Evolutionary conservation across 1,140 invertebrate genomes (phyloP).

Genomic region (Drosophila micromelanica): DNA sequence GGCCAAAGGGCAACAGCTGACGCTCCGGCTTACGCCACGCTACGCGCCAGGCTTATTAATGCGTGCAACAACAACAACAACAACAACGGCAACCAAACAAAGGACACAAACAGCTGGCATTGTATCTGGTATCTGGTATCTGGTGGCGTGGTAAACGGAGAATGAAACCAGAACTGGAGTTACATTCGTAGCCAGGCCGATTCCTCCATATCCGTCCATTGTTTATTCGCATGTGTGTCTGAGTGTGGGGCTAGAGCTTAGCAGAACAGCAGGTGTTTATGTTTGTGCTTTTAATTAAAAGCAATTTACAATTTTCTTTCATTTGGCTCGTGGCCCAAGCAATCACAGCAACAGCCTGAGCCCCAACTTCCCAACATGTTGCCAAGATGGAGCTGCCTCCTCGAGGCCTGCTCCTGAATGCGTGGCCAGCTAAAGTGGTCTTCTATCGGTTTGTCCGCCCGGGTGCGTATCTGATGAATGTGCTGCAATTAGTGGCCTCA

Average conservation of each 20-base stretch:
- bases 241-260: conserved; percentile 24
- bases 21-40: not conserved
- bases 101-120: conserved; percentile 28
- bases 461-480: conserved; percentile 65
- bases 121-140: conserved; percentile 4
- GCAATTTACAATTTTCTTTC: conserved; percentile 81
- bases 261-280: conserved; percentile 77
- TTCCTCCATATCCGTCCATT: conserved; percentile 75
- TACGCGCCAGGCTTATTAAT: conserved; percentile 25
- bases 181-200: conserved; percentile 49
- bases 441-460: conserved; percentile 16
- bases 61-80: conserved; percentile 19
- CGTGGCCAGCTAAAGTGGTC: conserved; percentile 17
- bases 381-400: conserved; percentile 2
- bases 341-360: conserved; percentile 28
- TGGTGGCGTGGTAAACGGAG: not conserved
- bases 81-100: conserved; percentile 1
- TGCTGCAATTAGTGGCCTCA: conserved; percentile 76
- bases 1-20: conserved; percentile 45
- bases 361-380: not conserved
- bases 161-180: conserved; percentile 14
- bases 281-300: conserved; percentile 83
- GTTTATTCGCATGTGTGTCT: conserved; percentile 48
- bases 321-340: conserved; percentile 38
- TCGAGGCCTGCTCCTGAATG: not conserved